Conservation (phyloP, 2,113 vertebrate genomes). For the Bettongia penicillata region DNA sequence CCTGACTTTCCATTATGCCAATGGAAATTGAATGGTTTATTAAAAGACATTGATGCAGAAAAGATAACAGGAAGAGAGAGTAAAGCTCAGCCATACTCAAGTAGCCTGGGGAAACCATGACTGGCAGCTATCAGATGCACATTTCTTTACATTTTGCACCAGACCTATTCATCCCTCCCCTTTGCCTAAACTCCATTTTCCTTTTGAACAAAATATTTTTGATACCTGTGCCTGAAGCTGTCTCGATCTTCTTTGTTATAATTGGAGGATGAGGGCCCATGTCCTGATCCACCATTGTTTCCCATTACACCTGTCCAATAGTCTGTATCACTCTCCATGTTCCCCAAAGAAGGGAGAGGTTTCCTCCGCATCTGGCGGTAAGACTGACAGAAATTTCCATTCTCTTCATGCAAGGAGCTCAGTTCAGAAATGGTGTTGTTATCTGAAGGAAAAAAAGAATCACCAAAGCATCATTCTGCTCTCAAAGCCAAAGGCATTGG, state of each 20-base stretch:
- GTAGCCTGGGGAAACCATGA: not conserved
- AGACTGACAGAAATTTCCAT: constrained; percentile 89
- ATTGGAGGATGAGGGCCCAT: constrained; percentile 83
- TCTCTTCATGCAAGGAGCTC: constrained; percentile 95
- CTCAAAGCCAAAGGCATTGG: not conserved
- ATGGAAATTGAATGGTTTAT: fast-evolving
- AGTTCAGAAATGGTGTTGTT: constrained; percentile 95
- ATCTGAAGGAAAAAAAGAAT: constrained; percentile 82
- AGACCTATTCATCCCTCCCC: not conserved
- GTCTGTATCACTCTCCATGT: constrained; percentile 84
- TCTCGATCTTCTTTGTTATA: constrained; percentile 84
- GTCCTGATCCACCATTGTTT: constrained; percentile 76
- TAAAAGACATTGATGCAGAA: not conserved
- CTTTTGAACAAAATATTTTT: not conserved
- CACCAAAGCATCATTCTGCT: not conserved
- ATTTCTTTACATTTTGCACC: not conserved
- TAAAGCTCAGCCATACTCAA: fast-evolving
- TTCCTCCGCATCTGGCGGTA: constrained; percentile 92
- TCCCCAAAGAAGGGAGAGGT: constrained; percentile 89
- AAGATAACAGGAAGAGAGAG: not conserved
- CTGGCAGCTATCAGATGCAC: not conserved
- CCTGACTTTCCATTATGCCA: not conserved
- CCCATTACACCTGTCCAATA: constrained; percentile 85
- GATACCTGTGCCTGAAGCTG: constrained; percentile 84
- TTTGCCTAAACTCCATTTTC: not conserved